Base-by-base conservation (phyloP, 2,888 invertebrate species). In the Macrosoma leucophasiata region DNA sequence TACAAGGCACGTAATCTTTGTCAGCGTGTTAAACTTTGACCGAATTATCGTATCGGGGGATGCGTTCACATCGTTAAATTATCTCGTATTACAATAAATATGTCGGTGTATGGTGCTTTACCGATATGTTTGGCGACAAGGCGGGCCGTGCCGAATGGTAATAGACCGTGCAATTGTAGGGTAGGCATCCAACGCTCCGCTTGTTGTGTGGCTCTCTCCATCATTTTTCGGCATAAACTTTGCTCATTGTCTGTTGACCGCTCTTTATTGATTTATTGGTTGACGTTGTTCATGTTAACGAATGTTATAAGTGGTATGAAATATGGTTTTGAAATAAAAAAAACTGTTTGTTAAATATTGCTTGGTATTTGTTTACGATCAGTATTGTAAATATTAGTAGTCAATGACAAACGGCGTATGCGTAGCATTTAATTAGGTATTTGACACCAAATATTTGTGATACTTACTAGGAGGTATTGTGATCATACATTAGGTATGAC, bases 11-110 rank as follows among this genome's bases (percentile, higher is more conserved):
- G 46, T 43, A 55, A 79, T 77, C 79, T 82, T 84, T 84, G 82
- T 84, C 62, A 71, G 56, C 77, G 75, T 56, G 67, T 82, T 82
- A 84, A 84, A 84, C 72, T 84, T 70, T 84, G 82, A 84, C 82
- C 79, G 81, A 81, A 72, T 84, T 79, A 82, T 61, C 64, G 59
- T 62, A 48, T 49, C 48, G 52, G 51, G 51, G 58, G 61, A 60
- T 55, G 60, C 48, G 72, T 81, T 81, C 82, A 72, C 81, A 79
- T 84, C 82, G 79, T 84, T 71, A 82, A 81, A 74, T 71, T 65
- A 68, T 79, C 69, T 76, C 64, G 65, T 74, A 73, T 73, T 71
- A 76, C 72, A 66, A 82, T 84, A 77, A 81, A 82, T 78, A 71
- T 75, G 76, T 66, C 73, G 50, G 48, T 62, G 57, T 59, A 51